Conservation (phyloP, 1,140 invertebrate genomes). For the Paraescarpia echinospica region DNA sequence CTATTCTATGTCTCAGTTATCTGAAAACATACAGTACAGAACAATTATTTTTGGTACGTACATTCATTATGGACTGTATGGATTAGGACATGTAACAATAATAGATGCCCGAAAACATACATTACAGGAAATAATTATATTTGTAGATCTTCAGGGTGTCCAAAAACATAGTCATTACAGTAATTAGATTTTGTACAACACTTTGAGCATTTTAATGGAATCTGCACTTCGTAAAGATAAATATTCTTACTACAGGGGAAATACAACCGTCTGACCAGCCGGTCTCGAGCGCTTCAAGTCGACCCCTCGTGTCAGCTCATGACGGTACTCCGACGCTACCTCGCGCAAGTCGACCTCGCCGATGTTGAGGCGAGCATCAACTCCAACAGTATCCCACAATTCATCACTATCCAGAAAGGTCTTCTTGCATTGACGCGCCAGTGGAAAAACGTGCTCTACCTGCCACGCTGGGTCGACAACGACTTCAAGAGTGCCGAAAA, state of each 20-base stretch:
- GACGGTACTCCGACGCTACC: slow-evolving; percentile 82
- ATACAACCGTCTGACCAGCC: slow-evolving; percentile 82
- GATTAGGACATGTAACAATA: no score
- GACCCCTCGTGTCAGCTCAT: slow-evolving; percentile 94
- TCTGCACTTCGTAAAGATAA: no score
- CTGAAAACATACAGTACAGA: no score
- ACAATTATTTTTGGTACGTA: no score
- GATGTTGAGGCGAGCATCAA: slow-evolving; percentile 82
- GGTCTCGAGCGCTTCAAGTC: slow-evolving; percentile 89
- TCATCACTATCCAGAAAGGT: slow-evolving; percentile 87
- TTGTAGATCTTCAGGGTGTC: no score
- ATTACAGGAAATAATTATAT: no score
- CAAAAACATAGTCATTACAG: no score
- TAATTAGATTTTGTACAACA: no score
- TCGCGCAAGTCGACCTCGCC: slow-evolving; percentile 72
- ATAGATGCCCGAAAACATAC: no score
- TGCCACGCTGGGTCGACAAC: slow-evolving; percentile 85
- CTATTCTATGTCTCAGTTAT: no score
- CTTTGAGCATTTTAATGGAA: no score
- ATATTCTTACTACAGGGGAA: slow-evolving; percentile 70
- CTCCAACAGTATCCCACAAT: slow-evolving; percentile 78
- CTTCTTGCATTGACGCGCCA: slow-evolving; percentile 88
- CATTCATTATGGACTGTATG: no score
- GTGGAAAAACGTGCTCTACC: slow-evolving; percentile 96
- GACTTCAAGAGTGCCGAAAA: slow-evolving; percentile 64